Conservation (phyloP, 2,797 vertebrate species). For the Gymnodraco acuticeps region DNA sequence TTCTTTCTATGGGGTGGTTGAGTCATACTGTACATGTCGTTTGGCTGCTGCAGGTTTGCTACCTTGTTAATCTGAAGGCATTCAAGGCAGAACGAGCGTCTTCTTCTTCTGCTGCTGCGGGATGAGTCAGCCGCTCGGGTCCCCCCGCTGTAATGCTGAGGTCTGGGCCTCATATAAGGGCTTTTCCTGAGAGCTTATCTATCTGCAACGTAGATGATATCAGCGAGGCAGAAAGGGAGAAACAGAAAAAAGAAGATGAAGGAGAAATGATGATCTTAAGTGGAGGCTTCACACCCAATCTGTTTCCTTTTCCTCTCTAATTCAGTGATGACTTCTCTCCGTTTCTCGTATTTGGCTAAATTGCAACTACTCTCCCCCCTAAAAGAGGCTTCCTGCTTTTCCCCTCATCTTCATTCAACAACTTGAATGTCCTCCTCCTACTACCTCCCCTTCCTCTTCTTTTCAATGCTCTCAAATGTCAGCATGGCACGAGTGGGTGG, state of each 20-base stretch:
- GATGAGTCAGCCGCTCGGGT: conserved; percentile 78
- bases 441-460: conserved; percentile 63
- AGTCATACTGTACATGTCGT: conserved; percentile 54
- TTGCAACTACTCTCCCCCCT: conserved; percentile 26
- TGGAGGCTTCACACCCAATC: conserved; percentile 52
- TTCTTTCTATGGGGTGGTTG: conserved; percentile 41
- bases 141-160: conserved; percentile 58
- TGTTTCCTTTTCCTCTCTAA: conserved; percentile 46
- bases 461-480: conserved; percentile 77
- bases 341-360: conserved; percentile 59
- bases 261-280: conserved; percentile 33
- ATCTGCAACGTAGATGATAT: conserved; percentile 60
- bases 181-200: conserved; percentile 67
- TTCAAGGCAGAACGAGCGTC: conserved; percentile 39
- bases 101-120: conserved; percentile 52
- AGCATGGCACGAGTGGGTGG: conserved; percentile 81
- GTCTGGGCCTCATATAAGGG: conserved; percentile 64
- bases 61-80: conserved; percentile 54
- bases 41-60: conserved; percentile 43
- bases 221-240: conserved; percentile 35
- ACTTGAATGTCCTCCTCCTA: conserved; percentile 61
- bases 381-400: conserved; percentile 50
- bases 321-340: conserved; percentile 43
- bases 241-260: conserved; percentile 35
- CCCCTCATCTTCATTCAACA: conserved; percentile 42